Evolutionary conservation across 2,113 vertebrate genomes (phyloP), one percentile per base, ranked within the genome.

Genomic region (Gopherus flavomarginatus): DNA sequence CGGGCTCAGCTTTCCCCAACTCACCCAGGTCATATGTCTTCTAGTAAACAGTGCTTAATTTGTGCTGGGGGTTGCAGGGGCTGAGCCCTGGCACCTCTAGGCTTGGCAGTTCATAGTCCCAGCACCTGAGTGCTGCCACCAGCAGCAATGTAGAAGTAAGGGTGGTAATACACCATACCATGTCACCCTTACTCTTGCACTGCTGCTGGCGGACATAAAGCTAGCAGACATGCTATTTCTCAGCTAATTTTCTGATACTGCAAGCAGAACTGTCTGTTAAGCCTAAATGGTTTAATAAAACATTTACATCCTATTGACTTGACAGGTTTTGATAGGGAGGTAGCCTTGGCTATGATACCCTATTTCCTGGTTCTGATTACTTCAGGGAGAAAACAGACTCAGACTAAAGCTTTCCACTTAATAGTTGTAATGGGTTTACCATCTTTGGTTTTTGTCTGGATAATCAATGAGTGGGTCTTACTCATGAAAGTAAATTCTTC

Each of bases 271-370:
- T 80, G 42, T 80, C 11, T 1, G 14, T 75, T 84, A 75, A 92
- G 11, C 22, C 29, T 47, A 83, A 5, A 0, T 5, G 31, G 80
- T 85, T 81, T 38, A 85, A 4, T 35, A 54, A 10, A 93, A 89
- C 79, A 24, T 2, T 22, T 50, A 2, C 4, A 57, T 14, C 0
- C 2, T 53, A 89, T 86, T 47, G 1, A 31, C 59, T 75, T 72
- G 38, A 0, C 2, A 85, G 1, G 2, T 84, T 62, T 81, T 94
- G 24, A 91, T 86, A 24, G 1, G 1, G 81, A 78, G 2, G 57
- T 7, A 21, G 1, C 1, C 13, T 5, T 0, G 65, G 6, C 72
- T 12, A 81, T 17, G 14, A 11, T 5, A 79, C 0, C 0, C 38
- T 92, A 90, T 59, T 27, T 82, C n/a, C 62, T 80, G 83, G 29